Evolutionary conservation across 2,113 vertebrate genomes (phyloP), one percentile per base, ranked within the genome.

Genomic region (Emydura subglobosa): DNA sequence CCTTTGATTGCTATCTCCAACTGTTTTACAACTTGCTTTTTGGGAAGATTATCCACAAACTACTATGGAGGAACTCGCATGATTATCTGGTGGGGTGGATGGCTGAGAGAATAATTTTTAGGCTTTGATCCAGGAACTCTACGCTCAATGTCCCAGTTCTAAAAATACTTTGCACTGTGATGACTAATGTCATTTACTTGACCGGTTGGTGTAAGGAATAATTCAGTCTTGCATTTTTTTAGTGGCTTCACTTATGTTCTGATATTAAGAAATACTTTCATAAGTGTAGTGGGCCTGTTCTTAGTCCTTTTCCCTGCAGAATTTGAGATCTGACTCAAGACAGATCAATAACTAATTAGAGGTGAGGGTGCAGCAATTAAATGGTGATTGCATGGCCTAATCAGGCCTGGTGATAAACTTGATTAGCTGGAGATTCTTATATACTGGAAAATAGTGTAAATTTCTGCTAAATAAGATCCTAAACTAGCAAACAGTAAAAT

Each of bases 101-200:
- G 24, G 44, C 29, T 50, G 89, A 93, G 25, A 34, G 68, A 3
- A 55, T 86, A 91, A 85, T 24, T 79, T 82, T 42, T 0, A 0
- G 83, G 55, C 51, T 94, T 89, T 39, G 39, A 88, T 88, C 92
- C 53, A 50, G 91, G 82, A 95, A 84, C 79, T 93, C 86, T 90
- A 57, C 74, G 44, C 79, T 95, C 39, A 10, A 54, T 87, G 83
- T 76, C 31, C 10, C 31, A 83, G 83, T 27, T 91, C 12, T 50
- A 86, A 82, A 53, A 1, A 10, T 57, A 34, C 39, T 72, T 83
- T 74, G 50, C 79, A 90, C 1, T 80, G 85, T 74, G 59, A 25
- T 51, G 82, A 39, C 57, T 10, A 81, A 21, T 54, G 31, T 83
- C 78, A n/a, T 8, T 87, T 82, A 82, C 55, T 79, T 47, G 53